A percentile compares a stretch with the other conserved stretches of the same genome.
These are phyloP conservation scores for Notothenia coriiceps DNA, from an alignment of 2,113 vertebrate species.

Conservation along the genomic window DNA sequence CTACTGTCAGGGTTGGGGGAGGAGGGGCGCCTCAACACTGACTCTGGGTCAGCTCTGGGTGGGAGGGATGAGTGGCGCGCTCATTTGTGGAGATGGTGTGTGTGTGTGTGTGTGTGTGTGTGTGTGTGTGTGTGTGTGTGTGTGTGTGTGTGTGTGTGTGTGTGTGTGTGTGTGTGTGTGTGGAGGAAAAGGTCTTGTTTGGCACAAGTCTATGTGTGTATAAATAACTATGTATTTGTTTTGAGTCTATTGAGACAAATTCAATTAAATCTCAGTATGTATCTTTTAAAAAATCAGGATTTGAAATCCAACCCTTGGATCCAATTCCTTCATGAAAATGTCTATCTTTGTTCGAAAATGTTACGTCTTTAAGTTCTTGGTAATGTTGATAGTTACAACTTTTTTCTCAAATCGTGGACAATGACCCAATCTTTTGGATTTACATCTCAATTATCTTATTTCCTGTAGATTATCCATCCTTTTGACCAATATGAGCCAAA, in stretches of 20 bases:
- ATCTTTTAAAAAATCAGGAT: too few species aligned
- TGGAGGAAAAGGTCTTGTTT: conserved; percentile 12
- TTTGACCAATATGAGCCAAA: neutral
- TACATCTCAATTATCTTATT: too few species aligned
- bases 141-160: neutral
- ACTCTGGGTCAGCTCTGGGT: conserved; percentile 1
- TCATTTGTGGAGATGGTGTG: neutral
- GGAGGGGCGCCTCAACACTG: conserved; percentile 21
- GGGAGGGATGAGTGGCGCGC: neutral
- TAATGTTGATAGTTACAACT: too few species aligned
- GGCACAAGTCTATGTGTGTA: neutral
- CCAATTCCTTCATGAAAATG: too few species aligned
- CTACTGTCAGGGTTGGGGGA: conserved; percentile 37
- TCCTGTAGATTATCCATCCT: neutral
- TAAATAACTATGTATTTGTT: neutral
- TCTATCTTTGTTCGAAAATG: too few species aligned
- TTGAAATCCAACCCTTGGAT: too few species aligned
- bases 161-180: neutral
- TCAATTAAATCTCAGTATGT: too few species aligned
- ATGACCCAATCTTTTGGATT: too few species aligned
- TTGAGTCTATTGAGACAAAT: neutral
- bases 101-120: neutral
- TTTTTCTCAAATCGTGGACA: too few species aligned
- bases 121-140: neutral
- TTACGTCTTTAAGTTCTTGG: too few species aligned